phyloP scores from a whole-genome alignment of 2,797 vertebrate genomes.

The Sarcophilus harrisii region DNA sequence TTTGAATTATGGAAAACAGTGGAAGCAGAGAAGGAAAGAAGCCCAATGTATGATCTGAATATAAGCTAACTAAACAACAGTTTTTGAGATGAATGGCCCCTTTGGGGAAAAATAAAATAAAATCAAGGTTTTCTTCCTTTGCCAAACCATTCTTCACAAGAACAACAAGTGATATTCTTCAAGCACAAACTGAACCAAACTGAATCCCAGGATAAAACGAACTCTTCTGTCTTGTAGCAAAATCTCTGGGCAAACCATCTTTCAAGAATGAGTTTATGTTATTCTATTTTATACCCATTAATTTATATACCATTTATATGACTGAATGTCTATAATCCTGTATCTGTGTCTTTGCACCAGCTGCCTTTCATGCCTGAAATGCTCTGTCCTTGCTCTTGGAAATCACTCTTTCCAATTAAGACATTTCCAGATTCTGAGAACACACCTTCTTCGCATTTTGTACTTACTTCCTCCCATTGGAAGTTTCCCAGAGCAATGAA shows the following conservation, averaged over 20 bases:
- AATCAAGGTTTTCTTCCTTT: not conserved
- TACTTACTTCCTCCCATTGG: not conserved
- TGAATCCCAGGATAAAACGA: not conserved
- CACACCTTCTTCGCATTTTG: not conserved
- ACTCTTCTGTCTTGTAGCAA: not conserved
- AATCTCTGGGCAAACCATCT: not conserved
- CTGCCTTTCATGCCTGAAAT: not conserved
- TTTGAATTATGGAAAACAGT: not conserved
- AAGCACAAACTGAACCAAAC: not conserved
- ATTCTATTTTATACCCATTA: not conserved
- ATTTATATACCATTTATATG: not conserved
- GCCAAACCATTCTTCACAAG: not conserved
- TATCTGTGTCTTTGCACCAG: not conserved
- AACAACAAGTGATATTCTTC: not conserved
- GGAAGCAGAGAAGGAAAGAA: not conserved
- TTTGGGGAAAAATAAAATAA: not conserved
- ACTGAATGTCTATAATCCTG: not conserved
- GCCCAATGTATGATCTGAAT: not conserved
- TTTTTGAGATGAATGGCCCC: not conserved
- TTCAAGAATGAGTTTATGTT: not conserved
- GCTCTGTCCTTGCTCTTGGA: not conserved
- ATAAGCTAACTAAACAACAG: not conserved
- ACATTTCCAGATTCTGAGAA: not conserved
- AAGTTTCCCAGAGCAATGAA: not conserved
- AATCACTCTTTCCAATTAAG: not conserved